Percentiles rank a stretch among this genome's conserved stretches.
phyloP scores from a whole-genome alignment of 2,113 vertebrate genomes.

The Sander vitreus region DNA sequence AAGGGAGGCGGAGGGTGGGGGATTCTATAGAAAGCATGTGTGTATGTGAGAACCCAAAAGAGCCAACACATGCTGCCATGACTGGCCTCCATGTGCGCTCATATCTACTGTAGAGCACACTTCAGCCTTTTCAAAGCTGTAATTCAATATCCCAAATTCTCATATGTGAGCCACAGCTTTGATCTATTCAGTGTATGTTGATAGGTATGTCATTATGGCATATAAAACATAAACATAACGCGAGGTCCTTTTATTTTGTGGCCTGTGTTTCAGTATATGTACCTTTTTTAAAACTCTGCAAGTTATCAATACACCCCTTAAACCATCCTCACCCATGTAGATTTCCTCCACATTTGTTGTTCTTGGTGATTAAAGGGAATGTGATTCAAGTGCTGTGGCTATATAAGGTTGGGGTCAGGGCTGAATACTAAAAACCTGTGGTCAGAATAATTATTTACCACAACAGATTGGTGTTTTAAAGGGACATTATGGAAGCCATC shows the following conservation, averaged over 20 bases:
- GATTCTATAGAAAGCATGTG: slow-evolving; percentile 75
- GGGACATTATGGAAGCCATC: slow-evolving; percentile 38
- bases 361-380: slow-evolving; percentile 59
- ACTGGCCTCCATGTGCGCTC: slow-evolving; percentile 64
- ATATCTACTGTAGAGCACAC: slow-evolving; percentile 48
- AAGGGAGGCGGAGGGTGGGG: slow-evolving; percentile 42
- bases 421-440: slow-evolving; percentile 43
- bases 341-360: slow-evolving; percentile 55
- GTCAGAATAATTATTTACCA: slow-evolving; percentile 57
- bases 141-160: slow-evolving; percentile 32
- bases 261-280: background rate
- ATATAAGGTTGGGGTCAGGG: slow-evolving; percentile 37
- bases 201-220: slow-evolving; percentile 15
- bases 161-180: slow-evolving; percentile 27
- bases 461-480: slow-evolving; percentile 42
- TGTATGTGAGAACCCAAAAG: slow-evolving; percentile 70
- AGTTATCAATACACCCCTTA: slow-evolving; percentile 15
- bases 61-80: slow-evolving; percentile 53
- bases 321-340: background rate
- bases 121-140: slow-evolving; percentile 24
- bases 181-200: slow-evolving; percentile 21
- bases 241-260: slow-evolving; percentile 2
- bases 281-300: background rate
- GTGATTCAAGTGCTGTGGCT: slow-evolving; percentile 63
- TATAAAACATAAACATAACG: background rate